phyloP scores from a whole-genome alignment of 2,113 vertebrate genomes.

The Rhinoptilus africanus region DNA sequence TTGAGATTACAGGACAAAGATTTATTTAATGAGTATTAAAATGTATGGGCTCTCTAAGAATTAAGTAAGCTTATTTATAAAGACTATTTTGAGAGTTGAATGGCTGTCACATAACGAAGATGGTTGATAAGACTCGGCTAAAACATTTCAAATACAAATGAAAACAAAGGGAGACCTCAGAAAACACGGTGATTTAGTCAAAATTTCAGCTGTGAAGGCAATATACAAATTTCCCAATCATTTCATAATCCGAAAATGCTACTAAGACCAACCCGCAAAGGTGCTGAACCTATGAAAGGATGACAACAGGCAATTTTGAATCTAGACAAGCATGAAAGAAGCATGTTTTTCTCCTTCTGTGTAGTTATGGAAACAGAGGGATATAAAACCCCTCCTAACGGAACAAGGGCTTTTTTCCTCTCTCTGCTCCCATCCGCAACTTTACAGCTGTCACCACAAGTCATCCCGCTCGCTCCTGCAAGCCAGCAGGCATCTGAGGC shows the following conservation, averaged over 20 bases:
- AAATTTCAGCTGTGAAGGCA: constrained; percentile 10
- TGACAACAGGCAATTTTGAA: constrained; percentile 65
- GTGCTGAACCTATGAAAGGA: constrained; percentile 54
- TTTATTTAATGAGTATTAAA: constrained; percentile 43
- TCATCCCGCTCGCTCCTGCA: constrained; percentile 4
- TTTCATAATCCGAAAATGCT: constrained; percentile 2
- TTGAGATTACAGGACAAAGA: constrained; percentile 41
- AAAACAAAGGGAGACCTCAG: constrained; percentile 33
- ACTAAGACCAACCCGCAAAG: constrained; percentile 16
- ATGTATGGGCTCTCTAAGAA: constrained; percentile 27
- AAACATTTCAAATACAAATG: background rate
- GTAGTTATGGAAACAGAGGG: constrained; percentile 70
- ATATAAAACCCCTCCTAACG: constrained; percentile 51
- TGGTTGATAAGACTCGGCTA: constrained; percentile 26
- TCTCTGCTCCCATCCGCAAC: constrained; percentile 45
- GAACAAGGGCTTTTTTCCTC: constrained; percentile 59
- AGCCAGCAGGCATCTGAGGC: constrained; percentile 41
- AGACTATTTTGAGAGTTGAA: constrained; percentile 40
- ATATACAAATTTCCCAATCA: constrained; percentile 40
- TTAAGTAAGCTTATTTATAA: constrained; percentile 8
- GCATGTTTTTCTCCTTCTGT: constrained; percentile 63
- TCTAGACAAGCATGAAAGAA: constrained; percentile 68
- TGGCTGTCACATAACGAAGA: constrained; percentile 35
- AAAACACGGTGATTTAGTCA: constrained; percentile 1
- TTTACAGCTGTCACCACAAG: constrained; percentile 66